Evolutionary conservation across 1,140 invertebrate species (phyloP).

Genomic region (Lutraria rhynchaena): DNA sequence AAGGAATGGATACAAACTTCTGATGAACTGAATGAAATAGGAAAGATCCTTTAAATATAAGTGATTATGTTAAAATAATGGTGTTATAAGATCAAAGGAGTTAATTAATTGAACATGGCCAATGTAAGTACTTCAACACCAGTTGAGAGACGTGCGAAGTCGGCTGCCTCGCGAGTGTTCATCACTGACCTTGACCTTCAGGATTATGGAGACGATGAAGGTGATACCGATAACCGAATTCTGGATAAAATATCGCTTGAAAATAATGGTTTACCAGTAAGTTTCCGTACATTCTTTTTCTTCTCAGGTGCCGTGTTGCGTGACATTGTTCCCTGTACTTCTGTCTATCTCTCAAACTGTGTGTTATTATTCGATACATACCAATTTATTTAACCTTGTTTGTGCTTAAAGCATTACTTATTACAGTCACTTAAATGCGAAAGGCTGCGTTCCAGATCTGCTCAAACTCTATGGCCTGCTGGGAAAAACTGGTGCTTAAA

Average conservation of each 20-base stretch:
- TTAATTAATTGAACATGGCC: not conserved
- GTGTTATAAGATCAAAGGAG: too few relatives aligned
- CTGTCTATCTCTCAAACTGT: not conserved
- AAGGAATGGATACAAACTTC: too few relatives aligned
- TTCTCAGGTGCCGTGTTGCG: not conserved
- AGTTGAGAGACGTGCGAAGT: not conserved
- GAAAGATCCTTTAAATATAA: too few relatives aligned
- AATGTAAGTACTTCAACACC: not conserved
- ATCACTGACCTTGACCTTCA: conserved; percentile 35
- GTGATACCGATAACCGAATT: conserved; percentile 6
- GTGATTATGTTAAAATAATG: too few relatives aligned
- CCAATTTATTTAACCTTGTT: too few relatives aligned
- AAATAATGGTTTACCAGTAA: conserved; percentile 26
- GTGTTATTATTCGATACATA: not conserved
- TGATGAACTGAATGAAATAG: too few relatives aligned
- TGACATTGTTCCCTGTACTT: not conserved
- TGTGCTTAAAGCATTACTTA: too few relatives aligned
- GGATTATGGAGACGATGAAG: conserved; percentile 1
- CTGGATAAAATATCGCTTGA: conserved; percentile 16
- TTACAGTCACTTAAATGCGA: too few relatives aligned
- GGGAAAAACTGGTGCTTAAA: too few relatives aligned
- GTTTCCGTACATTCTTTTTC: too few relatives aligned
- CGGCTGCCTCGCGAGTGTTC: conserved; percentile 27
- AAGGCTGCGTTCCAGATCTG: too few relatives aligned
- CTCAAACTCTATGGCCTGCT: too few relatives aligned